Evolutionary conservation across 2,888 invertebrate species (phyloP), one percentile per base, ranked within the genome.

Genomic region (Muscina levida): DNA sequence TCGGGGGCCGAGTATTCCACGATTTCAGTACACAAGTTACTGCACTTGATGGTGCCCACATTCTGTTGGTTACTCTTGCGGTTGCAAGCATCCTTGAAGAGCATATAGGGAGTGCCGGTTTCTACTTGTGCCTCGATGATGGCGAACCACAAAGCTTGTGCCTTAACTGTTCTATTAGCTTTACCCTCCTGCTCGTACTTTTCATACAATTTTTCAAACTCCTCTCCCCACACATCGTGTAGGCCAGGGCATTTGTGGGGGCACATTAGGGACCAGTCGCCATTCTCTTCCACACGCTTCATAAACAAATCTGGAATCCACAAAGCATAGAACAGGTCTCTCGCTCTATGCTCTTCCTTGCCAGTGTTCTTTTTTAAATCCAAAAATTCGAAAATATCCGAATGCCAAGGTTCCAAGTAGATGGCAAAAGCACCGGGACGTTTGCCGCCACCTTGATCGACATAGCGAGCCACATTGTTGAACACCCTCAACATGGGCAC

Each of bases 271-370:
- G 97, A 96, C 99, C 99, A 99, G 67, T 93, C 92, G 82, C 91
- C 94, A 90, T 98, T 93, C 1, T 92, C 92, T 89, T 97, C 95
- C 0, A 97, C 97, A 66, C 99, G 93, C 89, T 95, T 94, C 99
- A 99, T 99, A 89, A 99, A 99, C 75, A 99, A 92, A 92, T 99
- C 99, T 0, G 99, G 98, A 84, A 99, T 97, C 99, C 99, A 99
- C 31, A 99, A 90, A 0, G 97, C 99, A 90, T 97, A 98, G 90
- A 99, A 99, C 44, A 99, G 91, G 91, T 99, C 99, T 71, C 99
- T 93, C 0, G 99, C 98, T 56, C 99, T 92, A 44, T 95, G 92
- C 90, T 99, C 98, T 89, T 99, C 99, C 88, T 97, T 97, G 0
- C 99, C 95, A 0, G 97, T 98, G 89, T 99, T 99, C 89, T 98